These are phyloP conservation scores for Cebidichthys violaceus DNA, from an alignment of 2,113 vertebrate species.

Conservation along the genomic window DNA sequence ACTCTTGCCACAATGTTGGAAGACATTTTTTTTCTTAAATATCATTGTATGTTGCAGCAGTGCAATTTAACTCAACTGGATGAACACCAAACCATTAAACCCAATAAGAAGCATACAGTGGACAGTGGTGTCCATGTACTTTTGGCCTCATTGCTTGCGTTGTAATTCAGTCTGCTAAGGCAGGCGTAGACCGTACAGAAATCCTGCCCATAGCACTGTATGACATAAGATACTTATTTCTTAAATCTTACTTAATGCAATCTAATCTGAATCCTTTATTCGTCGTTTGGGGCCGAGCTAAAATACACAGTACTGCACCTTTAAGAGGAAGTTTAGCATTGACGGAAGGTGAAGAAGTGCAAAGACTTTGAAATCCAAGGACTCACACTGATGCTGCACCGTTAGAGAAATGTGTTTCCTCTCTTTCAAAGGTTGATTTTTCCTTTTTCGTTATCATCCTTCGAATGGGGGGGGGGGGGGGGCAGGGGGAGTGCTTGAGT, in stretches of 20 bases:
- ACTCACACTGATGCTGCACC: neutral
- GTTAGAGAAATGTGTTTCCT: neutral
- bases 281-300: neutral
- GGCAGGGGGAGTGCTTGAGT: neutral
- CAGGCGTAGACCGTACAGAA: neutral
- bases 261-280: neutral
- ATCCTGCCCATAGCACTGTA: neutral
- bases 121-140: neutral
- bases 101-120: neutral
- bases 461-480: neutral
- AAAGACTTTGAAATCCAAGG: slow-evolving; percentile 1
- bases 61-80: neutral
- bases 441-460: slow-evolving; percentile 9
- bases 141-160: neutral
- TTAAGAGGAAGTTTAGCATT: neutral
- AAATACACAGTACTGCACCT: neutral
- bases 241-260: neutral
- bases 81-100: neutral
- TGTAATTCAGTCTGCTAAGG: neutral
- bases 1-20: neutral
- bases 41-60: too few species aligned
- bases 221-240: neutral
- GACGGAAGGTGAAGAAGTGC: slow-evolving; percentile 11
- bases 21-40: too few species aligned
- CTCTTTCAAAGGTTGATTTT: slow-evolving; percentile 8